Percentiles rank a stretch among this genome's conserved stretches.
Conservation (phyloP, 1,140 invertebrate species). For the Berghia stephanieae region DNA sequence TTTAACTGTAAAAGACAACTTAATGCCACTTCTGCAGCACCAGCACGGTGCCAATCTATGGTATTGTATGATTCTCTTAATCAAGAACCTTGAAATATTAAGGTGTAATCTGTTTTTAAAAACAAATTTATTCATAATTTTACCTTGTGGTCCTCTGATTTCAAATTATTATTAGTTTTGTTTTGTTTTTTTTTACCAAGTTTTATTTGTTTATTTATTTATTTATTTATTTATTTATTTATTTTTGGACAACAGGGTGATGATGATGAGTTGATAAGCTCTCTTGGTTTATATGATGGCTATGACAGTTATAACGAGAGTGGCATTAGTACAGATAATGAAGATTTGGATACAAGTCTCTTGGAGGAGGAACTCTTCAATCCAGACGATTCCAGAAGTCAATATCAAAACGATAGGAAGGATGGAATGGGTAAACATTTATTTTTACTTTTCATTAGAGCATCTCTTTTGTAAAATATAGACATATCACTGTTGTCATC, state of each 20-base stretch:
- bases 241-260: conserved; percentile 42
- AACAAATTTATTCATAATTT: too few species aligned
- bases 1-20: too few species aligned
- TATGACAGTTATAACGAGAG: conserved; percentile 65
- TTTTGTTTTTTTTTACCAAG: background rate
- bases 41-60: too few species aligned
- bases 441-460: too few species aligned
- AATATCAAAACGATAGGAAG: conserved; percentile 64
- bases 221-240: background rate
- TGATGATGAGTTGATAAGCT: conserved; percentile 48
- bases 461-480: too few species aligned
- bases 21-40: too few species aligned
- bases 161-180: background rate
- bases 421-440: conserved; percentile 86
- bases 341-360: conserved; percentile 41
- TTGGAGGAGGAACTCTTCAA: conserved; percentile 14
- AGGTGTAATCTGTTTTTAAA: too few species aligned
- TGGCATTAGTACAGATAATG: conserved; percentile 59
- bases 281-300: conserved; percentile 51
- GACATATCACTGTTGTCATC: too few species aligned
- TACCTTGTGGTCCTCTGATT: too few species aligned
- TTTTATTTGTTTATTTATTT: conserved; percentile 10
- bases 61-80: too few species aligned
- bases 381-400: conserved; percentile 20
- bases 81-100: too few species aligned